Percentiles rank a stretch among this genome's conserved stretches.
Evolutionary conservation across 2,113 vertebrate genomes (phyloP).

Genomic region (Macheiramphus alcinus): DNA sequence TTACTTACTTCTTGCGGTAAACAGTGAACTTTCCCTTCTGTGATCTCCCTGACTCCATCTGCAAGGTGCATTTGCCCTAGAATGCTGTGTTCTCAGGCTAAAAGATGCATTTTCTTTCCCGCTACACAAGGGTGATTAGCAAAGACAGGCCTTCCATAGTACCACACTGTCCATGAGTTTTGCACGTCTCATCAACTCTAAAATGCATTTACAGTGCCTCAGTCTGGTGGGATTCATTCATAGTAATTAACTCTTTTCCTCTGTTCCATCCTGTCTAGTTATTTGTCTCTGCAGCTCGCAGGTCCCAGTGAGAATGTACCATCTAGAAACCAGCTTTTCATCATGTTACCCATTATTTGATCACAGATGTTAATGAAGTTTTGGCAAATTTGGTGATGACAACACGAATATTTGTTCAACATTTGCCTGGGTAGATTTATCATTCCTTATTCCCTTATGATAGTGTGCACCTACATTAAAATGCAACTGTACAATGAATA

Average conservation of each 20-base stretch:
- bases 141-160: background rate
- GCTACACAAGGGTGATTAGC: background rate
- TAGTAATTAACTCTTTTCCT: background rate
- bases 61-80: background rate
- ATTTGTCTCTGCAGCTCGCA: background rate
- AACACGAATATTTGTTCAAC: background rate
- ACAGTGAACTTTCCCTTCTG: background rate
- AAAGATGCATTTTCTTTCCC: background rate
- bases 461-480: background rate
- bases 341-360: background rate
- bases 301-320: background rate
- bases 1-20: background rate
- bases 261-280: background rate
- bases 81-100: background rate
- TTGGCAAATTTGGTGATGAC: background rate
- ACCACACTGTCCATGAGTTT: accelerated
- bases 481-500: background rate
- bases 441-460: background rate
- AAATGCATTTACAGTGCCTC: background rate
- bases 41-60: background rate
- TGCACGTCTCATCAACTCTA: accelerated
- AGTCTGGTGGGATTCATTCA: background rate
- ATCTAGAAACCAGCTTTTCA: background rate
- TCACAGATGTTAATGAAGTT: background rate
- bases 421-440: background rate